Conservation (phyloP, 1,140 invertebrate genomes). For the Drosophila athabasca region DNA sequence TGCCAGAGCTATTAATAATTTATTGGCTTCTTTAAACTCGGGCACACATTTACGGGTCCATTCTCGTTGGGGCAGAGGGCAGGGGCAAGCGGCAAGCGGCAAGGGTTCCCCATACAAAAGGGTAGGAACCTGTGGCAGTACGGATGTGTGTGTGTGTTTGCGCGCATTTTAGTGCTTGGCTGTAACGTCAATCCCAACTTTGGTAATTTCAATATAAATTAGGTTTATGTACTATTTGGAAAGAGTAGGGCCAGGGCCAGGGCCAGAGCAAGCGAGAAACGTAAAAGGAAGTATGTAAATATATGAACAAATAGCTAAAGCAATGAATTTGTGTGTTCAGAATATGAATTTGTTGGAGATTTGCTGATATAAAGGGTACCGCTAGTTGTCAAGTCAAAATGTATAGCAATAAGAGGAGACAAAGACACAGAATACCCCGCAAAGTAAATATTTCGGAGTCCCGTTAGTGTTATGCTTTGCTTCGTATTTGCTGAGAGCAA, state of each 20-base stretch:
- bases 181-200: conserved; percentile 71
- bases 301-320: too few relatives aligned
- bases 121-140: too few relatives aligned
- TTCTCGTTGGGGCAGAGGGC: not conserved
- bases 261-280: not conserved
- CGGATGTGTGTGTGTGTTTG: conserved; percentile 28
- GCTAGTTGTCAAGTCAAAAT: too few relatives aligned
- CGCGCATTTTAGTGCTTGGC: conserved; percentile 53
- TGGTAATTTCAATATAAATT: conserved; percentile 74
- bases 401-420: too few relatives aligned
- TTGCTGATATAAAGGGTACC: too few relatives aligned
- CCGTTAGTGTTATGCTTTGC: too few relatives aligned
- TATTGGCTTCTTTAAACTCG: conserved; percentile 77
- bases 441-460: too few relatives aligned
- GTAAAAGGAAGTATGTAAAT: not conserved
- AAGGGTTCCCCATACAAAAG: too few relatives aligned
- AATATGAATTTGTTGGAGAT: too few relatives aligned
- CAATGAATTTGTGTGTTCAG: too few relatives aligned
- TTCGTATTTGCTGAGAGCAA: too few relatives aligned
- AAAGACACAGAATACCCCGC: too few relatives aligned
- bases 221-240: conserved; percentile 51
- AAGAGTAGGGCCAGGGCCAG: not conserved
- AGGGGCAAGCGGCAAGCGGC: not conserved
- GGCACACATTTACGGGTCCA: conserved; percentile 24
- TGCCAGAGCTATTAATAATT: conserved; percentile 81